Base-by-base conservation (phyloP, 2,113 vertebrate species). In the Rana temporaria region DNA sequence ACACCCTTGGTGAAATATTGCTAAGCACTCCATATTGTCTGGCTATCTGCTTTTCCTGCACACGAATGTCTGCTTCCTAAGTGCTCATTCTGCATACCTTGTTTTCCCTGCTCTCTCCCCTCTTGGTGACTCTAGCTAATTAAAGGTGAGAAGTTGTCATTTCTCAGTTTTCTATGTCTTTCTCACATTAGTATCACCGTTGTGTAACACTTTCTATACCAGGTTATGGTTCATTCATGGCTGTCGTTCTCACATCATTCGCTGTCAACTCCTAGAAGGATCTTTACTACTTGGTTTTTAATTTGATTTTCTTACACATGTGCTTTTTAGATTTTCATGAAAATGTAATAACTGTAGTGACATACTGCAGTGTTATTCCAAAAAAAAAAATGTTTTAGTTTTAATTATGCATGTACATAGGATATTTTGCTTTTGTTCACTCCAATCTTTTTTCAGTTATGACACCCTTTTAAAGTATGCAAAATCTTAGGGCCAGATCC, bases 101-200 rank as follows among this genome's bases (percentile, higher is more conserved):
- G 11, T 22, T 63, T 63, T 63, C 60, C 56, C n/a, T 62, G 72
- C 59, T 34, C 68, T 32, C 42, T 73, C 15, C 22, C 69, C 20
- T 26, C 20, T 73, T 30, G 73, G 38, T 72, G 42, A 55, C 30
- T 79, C 65, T 69, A 20, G 24, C 79, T 81, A 73, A 81, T 81
- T 81, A 81, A 34, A 81, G 60, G 79, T 72, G 79, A 81, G 68
- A 81, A 73, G 79, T 81, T 73, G 68, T 81, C 60, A 66, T 64
- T 81, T 73, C 79, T 81, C 68, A 73, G 79, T 56, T 81, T 81
- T 73, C 59, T 65, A 70, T 81, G 48, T 73, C 69, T 64, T 52
- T 73, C 38, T 73, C 79, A 81, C 79, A 53, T 81, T 81, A 72
- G 68, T 81, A 30, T 81, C 71, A 81, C 79, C 79, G 73, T 60